These are phyloP conservation scores for Antigone vipio DNA, from an alignment of 2,113 vertebrate species.

Conservation along the genomic window DNA sequence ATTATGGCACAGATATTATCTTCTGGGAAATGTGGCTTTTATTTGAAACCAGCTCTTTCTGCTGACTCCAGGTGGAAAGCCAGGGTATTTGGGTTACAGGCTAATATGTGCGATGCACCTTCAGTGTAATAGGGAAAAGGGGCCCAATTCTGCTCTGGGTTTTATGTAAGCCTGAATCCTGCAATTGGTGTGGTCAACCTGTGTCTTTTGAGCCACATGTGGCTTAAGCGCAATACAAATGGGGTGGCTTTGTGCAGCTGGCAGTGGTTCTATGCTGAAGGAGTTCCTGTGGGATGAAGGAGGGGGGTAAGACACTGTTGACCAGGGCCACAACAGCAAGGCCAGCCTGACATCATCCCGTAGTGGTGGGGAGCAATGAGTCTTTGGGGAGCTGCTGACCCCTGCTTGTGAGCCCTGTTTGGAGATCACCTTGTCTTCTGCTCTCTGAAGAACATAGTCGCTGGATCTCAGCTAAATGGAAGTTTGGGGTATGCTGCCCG, in stretches of 20 bases:
- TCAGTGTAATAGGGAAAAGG: not conserved
- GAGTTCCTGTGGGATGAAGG: not conserved
- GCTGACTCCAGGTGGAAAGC: slow-evolving; percentile 37
- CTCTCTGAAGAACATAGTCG: not conserved
- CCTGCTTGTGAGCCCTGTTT: not conserved
- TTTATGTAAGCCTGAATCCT: not conserved
- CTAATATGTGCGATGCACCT: not conserved
- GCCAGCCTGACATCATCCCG: not conserved
- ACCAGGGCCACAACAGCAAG: not conserved
- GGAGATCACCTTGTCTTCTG: not conserved
- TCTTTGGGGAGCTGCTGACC: not conserved
- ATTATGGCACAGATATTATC: not conserved
- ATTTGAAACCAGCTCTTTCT: slow-evolving; percentile 24
- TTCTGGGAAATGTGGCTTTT: not conserved
- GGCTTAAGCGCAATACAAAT: not conserved
- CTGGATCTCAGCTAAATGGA: not conserved
- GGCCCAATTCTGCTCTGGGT: not conserved
- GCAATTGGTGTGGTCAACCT: accelerated
- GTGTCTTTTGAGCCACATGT: not conserved
- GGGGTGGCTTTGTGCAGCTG: not conserved
- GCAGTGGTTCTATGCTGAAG: not conserved
- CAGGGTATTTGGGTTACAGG: slow-evolving; percentile 1
- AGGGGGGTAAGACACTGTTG: not conserved
- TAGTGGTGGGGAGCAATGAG: not conserved
- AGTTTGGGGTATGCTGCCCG: not conserved